Conservation (phyloP, 2,113 vertebrate species). For the Gambusia holbrooki region DNA sequence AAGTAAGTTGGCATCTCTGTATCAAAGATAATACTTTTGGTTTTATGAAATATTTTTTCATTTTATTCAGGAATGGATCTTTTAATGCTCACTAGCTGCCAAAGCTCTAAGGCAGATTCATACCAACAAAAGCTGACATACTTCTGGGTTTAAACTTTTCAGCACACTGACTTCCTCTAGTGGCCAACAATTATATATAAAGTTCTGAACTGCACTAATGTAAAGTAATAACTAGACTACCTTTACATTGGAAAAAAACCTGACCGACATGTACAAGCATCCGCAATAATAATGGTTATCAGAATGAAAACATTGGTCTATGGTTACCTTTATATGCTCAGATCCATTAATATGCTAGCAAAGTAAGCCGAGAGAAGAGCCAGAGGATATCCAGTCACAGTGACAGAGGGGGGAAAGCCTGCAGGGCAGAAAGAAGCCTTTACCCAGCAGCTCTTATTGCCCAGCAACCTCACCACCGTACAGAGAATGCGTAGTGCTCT, state of each 20-base stretch:
- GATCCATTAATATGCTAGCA: slow-evolving; percentile 75
- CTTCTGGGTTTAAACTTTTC: neutral
- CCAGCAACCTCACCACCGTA: slow-evolving; percentile 70
- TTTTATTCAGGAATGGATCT: neutral
- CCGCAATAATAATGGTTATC: slow-evolving; percentile 43
- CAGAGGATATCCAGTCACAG: slow-evolving; percentile 47
- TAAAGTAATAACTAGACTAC: slow-evolving; percentile 14
- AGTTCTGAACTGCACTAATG: neutral
- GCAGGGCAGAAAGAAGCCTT: slow-evolving; percentile 39
- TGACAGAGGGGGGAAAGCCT: slow-evolving; percentile 39
- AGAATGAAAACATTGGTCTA: slow-evolving; percentile 51
- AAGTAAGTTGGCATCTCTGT: neutral
- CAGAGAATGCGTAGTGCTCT: slow-evolving; percentile 71
- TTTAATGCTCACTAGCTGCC: neutral
- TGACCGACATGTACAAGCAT: slow-evolving; percentile 30
- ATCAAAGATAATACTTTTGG: neutral
- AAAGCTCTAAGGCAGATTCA: neutral
- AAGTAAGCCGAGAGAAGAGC: slow-evolving; percentile 45
- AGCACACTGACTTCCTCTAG: slow-evolving; percentile 61
- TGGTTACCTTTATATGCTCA: slow-evolving; percentile 45
- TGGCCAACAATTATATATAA: slow-evolving; percentile 10
- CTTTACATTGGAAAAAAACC: slow-evolving; percentile 34
- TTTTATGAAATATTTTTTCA: neutral
- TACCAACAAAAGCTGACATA: slow-evolving; percentile 7
- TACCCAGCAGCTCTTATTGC: slow-evolving; percentile 64